phyloP scores from a whole-genome alignment of 1,140 invertebrate genomes.

The Piezodorus guildinii region DNA sequence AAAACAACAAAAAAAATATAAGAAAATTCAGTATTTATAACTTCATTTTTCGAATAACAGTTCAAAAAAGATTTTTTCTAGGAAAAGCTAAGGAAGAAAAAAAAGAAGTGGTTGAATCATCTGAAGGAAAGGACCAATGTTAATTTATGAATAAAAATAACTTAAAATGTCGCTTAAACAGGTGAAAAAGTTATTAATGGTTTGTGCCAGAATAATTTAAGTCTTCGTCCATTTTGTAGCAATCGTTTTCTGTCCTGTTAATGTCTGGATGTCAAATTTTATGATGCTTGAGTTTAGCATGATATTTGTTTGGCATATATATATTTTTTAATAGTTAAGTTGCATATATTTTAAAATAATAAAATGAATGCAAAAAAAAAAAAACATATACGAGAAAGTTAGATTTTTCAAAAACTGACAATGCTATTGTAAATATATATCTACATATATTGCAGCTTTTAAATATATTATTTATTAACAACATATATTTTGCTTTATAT shows the following conservation, averaged over 20 bases:
- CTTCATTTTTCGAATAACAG: background rate
- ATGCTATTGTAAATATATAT: background rate
- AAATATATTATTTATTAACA: background rate
- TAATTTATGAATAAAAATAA: background rate
- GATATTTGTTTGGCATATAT: background rate
- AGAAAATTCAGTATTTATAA: background rate
- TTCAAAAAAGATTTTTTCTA: constrained; percentile 10
- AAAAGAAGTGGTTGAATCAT: background rate
- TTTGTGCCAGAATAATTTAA: background rate
- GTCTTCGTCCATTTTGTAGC: constrained; percentile 2
- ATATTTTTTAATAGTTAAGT: too few species aligned
- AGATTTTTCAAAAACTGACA: background rate
- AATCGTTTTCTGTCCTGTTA: constrained; percentile 11
- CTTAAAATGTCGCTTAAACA: constrained; percentile 1
- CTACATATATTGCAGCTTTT: background rate
- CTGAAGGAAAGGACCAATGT: constrained; percentile 1
- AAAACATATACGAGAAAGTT: background rate
- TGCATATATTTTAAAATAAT: too few species aligned
- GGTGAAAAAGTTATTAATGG: background rate
- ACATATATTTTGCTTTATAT: too few species aligned
- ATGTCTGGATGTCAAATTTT: constrained; percentile 3
- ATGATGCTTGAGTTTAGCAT: constrained; percentile 6
- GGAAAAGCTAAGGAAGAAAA: background rate
- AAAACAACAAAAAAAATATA: background rate
- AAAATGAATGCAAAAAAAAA: background rate